Conservation (phyloP, 2,888 invertebrate species). For the Cephonodes hylas region DNA sequence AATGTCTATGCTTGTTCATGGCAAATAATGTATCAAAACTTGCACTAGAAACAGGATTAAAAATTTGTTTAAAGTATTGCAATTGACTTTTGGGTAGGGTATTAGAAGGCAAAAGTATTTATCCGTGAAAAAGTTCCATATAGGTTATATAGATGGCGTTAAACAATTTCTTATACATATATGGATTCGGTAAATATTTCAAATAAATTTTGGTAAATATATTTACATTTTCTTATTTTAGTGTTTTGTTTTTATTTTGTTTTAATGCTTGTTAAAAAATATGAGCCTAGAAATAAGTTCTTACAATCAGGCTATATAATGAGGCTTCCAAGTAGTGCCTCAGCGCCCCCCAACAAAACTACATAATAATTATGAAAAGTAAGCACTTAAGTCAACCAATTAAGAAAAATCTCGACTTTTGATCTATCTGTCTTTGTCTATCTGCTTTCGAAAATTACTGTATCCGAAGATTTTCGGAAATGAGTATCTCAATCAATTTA, state of each 20-base stretch:
- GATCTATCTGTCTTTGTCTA: neutral
- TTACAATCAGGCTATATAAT: neutral
- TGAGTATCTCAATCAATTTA: neutral
- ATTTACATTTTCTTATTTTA: too few species aligned
- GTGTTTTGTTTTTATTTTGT: too few species aligned
- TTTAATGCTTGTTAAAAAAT: neutral
- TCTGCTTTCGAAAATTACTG: neutral
- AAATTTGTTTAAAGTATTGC: too few species aligned
- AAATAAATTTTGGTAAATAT: too few species aligned
- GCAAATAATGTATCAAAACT: too few species aligned
- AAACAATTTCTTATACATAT: too few species aligned
- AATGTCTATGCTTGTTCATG: neutral
- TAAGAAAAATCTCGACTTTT: neutral
- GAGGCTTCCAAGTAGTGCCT: neutral
- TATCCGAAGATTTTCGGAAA: neutral
- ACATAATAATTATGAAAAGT: slow-evolving; percentile 3
- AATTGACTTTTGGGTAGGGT: too few species aligned
- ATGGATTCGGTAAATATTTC: too few species aligned
- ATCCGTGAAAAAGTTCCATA: too few species aligned
- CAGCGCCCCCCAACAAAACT: neutral
- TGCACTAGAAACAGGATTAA: too few species aligned
- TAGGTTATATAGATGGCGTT: too few species aligned
- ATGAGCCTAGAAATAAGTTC: neutral
- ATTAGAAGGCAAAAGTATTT: too few species aligned
- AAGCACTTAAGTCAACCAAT: neutral